Evolutionary conservation across 2,888 invertebrate species (phyloP), one percentile per base, ranked within the genome.

Genomic region (Apamea epomidion): DNA sequence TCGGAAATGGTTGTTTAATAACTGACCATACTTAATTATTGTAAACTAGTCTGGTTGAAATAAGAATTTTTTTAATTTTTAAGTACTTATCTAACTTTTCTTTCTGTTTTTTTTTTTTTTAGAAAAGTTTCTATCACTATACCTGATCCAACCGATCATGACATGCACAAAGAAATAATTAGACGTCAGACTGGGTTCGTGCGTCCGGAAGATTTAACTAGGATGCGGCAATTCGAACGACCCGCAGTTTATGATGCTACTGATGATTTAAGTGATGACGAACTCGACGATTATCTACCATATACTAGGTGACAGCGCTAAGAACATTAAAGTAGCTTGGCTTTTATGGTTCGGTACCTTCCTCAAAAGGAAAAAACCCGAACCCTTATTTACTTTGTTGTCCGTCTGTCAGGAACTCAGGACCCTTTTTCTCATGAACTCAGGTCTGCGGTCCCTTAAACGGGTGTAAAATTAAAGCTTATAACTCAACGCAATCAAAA

Each of bases 161-260:
- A 84, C n/a, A 81, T 74, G 8, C 89, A 78, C 37, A 85, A 70
- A 60, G 92, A 93, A 81, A 94, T 95, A 79, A 93, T 91, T 77
- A 91, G 95, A 78, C 92, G 95, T 10, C 94, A 93, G 81, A 95
- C 96, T 8, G 96, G 95, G 3, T 95, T 94, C 76, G 89, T 93
- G 21, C 89, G 91, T 6, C 88, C 90, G 2, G 84, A 89, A 72
- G 93, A 93, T 80, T 83, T 95, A 74, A 91, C 92, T 81, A 92
- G 88, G 74, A 86, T 93, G 21, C 89, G 82, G 58, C 60, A 85
- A 4, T 82, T 89, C 32, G 78, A 62, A 54, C 60, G 81, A 60
- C 80, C n/a, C 0, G 70, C 85, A 1, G 90, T 87, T 0, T 14
- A 32, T 14, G 1, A 16, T 14, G 1, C 8, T 6, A 32, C 12